A percentile compares a stretch with the other conserved stretches of the same genome.
Conservation (phyloP, 2,797 vertebrate genomes). For the Hydrophis major region DNA sequence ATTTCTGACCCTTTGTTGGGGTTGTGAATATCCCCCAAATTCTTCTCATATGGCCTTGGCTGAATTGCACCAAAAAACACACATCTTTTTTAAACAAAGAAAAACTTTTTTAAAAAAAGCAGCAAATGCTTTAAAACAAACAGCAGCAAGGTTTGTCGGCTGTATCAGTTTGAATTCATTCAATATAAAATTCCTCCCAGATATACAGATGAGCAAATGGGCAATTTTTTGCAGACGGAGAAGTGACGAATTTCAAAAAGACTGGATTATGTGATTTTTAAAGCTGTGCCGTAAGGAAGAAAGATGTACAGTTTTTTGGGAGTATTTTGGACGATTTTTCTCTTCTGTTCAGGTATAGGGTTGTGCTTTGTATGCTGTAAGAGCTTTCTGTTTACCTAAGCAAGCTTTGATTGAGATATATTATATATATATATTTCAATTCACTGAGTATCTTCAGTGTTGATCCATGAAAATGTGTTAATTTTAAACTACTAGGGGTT, state of each 20-base stretch:
- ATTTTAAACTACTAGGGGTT: slow-evolving; percentile 42
- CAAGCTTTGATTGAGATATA: slow-evolving; percentile 49
- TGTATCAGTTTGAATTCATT: not conserved
- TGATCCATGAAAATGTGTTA: slow-evolving; percentile 40
- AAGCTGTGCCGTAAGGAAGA: not conserved
- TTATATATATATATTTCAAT: slow-evolving; percentile 47
- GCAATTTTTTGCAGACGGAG: not conserved
- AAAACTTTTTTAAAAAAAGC: not conserved
- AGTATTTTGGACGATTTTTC: slow-evolving; percentile 34
- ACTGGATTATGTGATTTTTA: slow-evolving; percentile 19
- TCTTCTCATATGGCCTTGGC: not conserved
- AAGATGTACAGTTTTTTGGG: slow-evolving; percentile 14
- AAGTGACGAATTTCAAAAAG: not conserved
- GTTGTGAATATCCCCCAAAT: not conserved
- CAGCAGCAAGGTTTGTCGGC: not conserved
- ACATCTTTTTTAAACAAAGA: not conserved
- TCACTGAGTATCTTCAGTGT: slow-evolving; percentile 55
- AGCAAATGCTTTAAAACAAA: not conserved
- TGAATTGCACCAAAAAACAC: not conserved
- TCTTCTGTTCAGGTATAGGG: slow-evolving; percentile 39
- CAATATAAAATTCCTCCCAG: not conserved
- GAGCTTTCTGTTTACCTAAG: slow-evolving; percentile 63
- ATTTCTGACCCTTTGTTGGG: not conserved
- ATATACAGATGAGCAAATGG: not conserved
- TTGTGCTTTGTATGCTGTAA: slow-evolving; percentile 54